Evolutionary conservation across 1,140 invertebrate species (phyloP), one percentile per base, ranked within the genome.

Genomic region (Idris sp.): DNA sequence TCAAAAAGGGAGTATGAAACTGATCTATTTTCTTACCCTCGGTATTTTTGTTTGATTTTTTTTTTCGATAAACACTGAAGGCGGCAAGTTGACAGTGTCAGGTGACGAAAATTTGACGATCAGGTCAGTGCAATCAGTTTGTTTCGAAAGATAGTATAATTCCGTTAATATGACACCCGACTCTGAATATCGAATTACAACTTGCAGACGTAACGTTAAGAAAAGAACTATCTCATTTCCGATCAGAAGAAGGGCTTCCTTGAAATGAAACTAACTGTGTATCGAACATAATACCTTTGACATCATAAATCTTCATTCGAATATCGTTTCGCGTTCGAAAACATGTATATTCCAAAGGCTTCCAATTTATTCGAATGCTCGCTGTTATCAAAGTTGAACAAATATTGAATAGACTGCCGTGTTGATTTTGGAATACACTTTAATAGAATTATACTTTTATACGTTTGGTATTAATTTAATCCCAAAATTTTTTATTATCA

Each of bases 161-260:
- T 69, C 59, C 30, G 40, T 62, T 56, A 40, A 71, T 41, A 40
- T 49, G 67, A 72, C 56, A 72, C 41, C 25, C 28, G 46, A 61
- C 43, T 58, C 53, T 8, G 4, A 72, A 44, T 69, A 69, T 69
- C 48, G 48, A 40, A 44, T 71, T 61, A 62, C 56, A 22, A 13
- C 14, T 28, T 30, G 46, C 40, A 64, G 43, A 59, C 46, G 25
- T 31, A 44, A 73, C 31, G 51, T 31, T 44, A 48, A 64, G 51
- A 58, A 61, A 64, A 49, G 19, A 56, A 40, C 58, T 72, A 72
- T 72, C 58, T 64, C 48, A 51, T 72, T 64, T 72, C 68, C 58
- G 43, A 72, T 64, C 49, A 43, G 25, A 53, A n/a, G 33, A 49
- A 72, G 43, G 68, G 68, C 58, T 72, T 72, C 68, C 36, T 51